A percentile compares a stretch with the other conserved stretches of the same genome.
Conservation (phyloP, 1,140 invertebrate species). For the Oreohelix idahoensis region DNA sequence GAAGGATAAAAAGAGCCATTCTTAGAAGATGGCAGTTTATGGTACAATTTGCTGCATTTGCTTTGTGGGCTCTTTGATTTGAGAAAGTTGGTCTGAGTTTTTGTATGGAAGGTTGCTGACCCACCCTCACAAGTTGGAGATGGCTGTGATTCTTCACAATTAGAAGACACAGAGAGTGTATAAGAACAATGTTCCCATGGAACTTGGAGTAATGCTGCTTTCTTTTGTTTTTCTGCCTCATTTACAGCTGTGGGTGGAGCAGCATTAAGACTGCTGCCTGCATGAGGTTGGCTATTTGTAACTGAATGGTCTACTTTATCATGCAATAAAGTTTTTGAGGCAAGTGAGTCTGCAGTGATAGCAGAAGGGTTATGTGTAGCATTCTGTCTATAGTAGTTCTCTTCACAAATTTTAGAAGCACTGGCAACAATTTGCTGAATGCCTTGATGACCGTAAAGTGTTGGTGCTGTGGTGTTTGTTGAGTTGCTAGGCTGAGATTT, state of each 20-base stretch:
- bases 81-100: neutral
- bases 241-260: neutral
- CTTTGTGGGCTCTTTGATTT: neutral
- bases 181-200: constrained; percentile 37
- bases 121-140: neutral
- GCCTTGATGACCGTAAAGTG: constrained; percentile 11
- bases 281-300: neutral
- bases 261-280: neutral
- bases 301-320: neutral
- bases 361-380: neutral
- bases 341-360: neutral
- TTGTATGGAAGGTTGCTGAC: neutral
- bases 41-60: neutral
- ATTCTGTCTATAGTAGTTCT: neutral
- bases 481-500: neutral
- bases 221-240: neutral
- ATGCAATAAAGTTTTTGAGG: neutral
- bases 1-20: neutral
- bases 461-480: neutral
- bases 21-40: neutral
- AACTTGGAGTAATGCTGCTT: neutral
- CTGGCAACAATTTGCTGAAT: constrained; percentile 28
- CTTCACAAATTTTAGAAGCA: constrained; percentile 26
- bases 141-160: neutral
- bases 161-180: neutral